A percentile compares a stretch with the other conserved stretches of the same genome.
Conservation (phyloP, 2,888 invertebrate species). For the Scaptomyza cyrtandrae region DNA sequence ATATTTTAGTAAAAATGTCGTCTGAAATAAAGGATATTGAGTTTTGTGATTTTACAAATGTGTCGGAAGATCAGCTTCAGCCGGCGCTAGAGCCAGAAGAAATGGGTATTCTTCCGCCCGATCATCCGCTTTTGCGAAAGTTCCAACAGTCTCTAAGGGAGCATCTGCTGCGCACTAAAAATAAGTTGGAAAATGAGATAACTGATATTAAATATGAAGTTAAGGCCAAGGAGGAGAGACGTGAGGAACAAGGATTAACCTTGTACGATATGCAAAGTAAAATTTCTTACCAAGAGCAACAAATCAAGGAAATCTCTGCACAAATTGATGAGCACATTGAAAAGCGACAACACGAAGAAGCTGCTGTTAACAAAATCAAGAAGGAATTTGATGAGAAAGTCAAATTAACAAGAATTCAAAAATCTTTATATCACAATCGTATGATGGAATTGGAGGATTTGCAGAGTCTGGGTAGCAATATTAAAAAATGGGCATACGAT, state of each 20-base stretch:
- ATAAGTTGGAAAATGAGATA: constrained; percentile 88
- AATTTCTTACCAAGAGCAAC: constrained; percentile 84
- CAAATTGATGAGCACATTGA: constrained; percentile 83
- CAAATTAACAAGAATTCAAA: constrained; percentile 70
- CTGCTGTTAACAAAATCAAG: constrained; percentile 79
- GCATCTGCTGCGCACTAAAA: constrained; percentile 88
- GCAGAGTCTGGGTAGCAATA: constrained; percentile 81
- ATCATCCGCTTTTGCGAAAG: constrained; percentile 90
- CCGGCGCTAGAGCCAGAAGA: constrained; percentile 43
- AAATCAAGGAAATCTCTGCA: constrained; percentile 84
- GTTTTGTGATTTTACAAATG: constrained; percentile 50
- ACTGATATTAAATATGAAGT: constrained; percentile 86
- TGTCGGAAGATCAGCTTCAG: constrained; percentile 25
- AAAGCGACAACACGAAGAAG: constrained; percentile 82
- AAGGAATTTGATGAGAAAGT: constrained; percentile 81
- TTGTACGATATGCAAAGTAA: constrained; percentile 86
- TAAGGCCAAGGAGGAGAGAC: constrained; percentile 75
- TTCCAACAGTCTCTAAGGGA: constrained; percentile 89
- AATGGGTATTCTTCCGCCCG: constrained; percentile 86
- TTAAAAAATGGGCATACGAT: constrained; percentile 82
- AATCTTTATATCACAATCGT: constrained; percentile 74
- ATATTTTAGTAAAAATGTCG: constrained; percentile 39
- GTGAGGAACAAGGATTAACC: constrained; percentile 84
- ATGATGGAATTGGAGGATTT: constrained; percentile 80
- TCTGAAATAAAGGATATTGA: constrained; percentile 30